A percentile compares a stretch with the other conserved stretches of the same genome.
phyloP scores from a whole-genome alignment of 2,113 vertebrate species.

The Zonotrichia leucophrys region DNA sequence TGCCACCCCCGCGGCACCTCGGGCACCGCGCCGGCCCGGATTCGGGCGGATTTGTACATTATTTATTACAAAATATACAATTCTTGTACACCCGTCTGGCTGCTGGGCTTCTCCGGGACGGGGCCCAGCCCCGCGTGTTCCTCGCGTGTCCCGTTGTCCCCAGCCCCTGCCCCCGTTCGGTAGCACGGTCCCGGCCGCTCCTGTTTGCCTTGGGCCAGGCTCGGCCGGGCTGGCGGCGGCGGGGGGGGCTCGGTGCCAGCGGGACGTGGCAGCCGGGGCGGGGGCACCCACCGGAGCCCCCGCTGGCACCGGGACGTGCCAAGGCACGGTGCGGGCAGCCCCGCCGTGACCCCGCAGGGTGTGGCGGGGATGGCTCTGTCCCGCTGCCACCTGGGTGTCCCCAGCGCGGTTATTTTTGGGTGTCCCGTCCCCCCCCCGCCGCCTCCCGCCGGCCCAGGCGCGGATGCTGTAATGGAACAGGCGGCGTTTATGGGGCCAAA shows the following conservation, averaged over 20 bases:
- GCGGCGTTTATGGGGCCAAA: not conserved
- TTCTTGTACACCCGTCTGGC: not conserved
- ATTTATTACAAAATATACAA: not conserved
- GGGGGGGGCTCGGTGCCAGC: not conserved
- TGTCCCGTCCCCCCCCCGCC: not conserved
- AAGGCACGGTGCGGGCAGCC: not conserved
- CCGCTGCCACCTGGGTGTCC: not conserved
- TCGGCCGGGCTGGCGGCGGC: not conserved
- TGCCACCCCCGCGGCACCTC: not conserved
- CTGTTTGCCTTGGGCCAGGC: slow-evolving; percentile 5
- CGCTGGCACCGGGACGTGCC: accelerated
- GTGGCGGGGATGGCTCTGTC: not conserved
- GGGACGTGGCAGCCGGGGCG: slow-evolving; percentile 1
- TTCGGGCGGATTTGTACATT: not conserved
- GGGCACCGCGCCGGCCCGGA: not conserved
- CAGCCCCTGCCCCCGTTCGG: not conserved
- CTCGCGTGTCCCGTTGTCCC: not conserved
- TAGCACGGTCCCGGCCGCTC: not conserved
- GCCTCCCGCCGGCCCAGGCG: not conserved
- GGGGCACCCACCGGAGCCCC: not conserved
- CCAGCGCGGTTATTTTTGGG: not conserved
- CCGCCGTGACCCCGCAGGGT: not conserved
- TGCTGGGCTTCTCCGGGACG: not conserved
- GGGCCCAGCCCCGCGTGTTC: not conserved
- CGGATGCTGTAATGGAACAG: slow-evolving; percentile 37